Evolutionary conservation across 35 echinoderm and acorn worm genomes (phyloP).

Genomic region (Acanthaster planci): DNA sequence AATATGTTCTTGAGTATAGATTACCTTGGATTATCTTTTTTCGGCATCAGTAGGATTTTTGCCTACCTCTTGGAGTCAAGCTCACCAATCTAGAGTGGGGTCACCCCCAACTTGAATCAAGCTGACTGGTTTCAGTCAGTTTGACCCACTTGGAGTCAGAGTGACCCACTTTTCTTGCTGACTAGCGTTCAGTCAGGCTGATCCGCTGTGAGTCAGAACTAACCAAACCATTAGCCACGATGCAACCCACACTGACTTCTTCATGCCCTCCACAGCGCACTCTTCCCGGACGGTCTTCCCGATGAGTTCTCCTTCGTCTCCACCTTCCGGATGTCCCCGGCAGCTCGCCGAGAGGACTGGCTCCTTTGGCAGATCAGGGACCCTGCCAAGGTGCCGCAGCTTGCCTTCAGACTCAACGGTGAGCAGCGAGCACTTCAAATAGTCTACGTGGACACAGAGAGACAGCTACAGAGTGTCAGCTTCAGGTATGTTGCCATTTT

Average conservation of each 20-base stretch:
- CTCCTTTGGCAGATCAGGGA: slow-evolving; percentile 60
- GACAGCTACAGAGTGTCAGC: slow-evolving; percentile 55
- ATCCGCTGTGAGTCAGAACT: neutral
- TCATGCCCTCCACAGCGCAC: slow-evolving; percentile 34
- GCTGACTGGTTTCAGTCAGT: neutral
- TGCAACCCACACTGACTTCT: neutral
- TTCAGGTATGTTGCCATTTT: slow-evolving; percentile 75
- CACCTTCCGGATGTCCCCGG: slow-evolving; percentile 46
- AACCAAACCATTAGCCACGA: neutral
- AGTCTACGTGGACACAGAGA: slow-evolving; percentile 40
- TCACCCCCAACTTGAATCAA: too few species aligned
- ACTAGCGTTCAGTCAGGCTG: neutral
- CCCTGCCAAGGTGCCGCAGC: slow-evolving; percentile 33
- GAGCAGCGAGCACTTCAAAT: slow-evolving; percentile 47
- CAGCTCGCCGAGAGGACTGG: slow-evolving; percentile 50
- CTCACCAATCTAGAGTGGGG: too few species aligned
- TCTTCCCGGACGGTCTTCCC: slow-evolving; percentile 71
- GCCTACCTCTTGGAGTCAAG: too few species aligned
- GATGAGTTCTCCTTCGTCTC: slow-evolving; percentile 73
- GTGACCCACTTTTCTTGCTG: neutral
- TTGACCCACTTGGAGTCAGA: neutral
- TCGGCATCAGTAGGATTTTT: too few species aligned
- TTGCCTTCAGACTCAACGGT: slow-evolving; percentile 59
- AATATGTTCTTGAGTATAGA: too few species aligned
- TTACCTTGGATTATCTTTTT: too few species aligned